Evolutionary conservation across 2,888 invertebrate genomes (phyloP).

Genomic region (Ichneumoninae sp.): DNA sequence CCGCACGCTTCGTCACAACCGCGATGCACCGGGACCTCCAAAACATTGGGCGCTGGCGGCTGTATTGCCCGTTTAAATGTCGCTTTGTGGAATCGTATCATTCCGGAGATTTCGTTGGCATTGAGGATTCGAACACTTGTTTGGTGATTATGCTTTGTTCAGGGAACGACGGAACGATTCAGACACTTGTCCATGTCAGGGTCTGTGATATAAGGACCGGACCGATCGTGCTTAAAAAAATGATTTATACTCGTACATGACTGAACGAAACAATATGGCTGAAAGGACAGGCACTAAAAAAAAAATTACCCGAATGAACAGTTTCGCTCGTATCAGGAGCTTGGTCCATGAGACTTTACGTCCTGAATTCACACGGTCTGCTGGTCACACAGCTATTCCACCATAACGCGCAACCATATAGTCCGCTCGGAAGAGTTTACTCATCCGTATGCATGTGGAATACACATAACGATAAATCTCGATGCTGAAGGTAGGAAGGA

Average conservation of each 20-base stretch:
- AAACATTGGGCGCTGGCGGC: conserved; percentile 54
- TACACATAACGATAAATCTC: conserved; percentile 46
- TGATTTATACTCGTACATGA: neutral
- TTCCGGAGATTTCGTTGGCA: conserved; percentile 47
- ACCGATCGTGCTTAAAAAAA: neutral
- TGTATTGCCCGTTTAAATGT: conserved; percentile 61
- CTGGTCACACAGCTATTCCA: conserved; percentile 33
- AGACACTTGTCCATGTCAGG: conserved; percentile 40
- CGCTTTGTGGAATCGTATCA: conserved; percentile 52
- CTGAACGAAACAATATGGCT: neutral
- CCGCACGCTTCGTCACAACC: conserved; percentile 67
- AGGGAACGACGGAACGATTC: neutral
- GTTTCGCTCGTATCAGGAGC: conserved; percentile 43
- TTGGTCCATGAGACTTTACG: conserved; percentile 54
- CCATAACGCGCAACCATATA: conserved; percentile 44
- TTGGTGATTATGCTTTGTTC: conserved; percentile 20
- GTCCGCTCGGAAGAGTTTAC: conserved; percentile 43
- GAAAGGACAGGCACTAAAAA: neutral
- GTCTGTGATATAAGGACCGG: neutral
- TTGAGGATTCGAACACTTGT: conserved; percentile 4
- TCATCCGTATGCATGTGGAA: conserved; percentile 29
- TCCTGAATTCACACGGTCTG: conserved; percentile 11
- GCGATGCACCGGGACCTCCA: conserved; percentile 65
- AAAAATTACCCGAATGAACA: conserved; percentile 28
- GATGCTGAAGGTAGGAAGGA: conserved; percentile 25